phyloP scores from a whole-genome alignment of 2,113 vertebrate genomes.

The Egretta garzetta region DNA sequence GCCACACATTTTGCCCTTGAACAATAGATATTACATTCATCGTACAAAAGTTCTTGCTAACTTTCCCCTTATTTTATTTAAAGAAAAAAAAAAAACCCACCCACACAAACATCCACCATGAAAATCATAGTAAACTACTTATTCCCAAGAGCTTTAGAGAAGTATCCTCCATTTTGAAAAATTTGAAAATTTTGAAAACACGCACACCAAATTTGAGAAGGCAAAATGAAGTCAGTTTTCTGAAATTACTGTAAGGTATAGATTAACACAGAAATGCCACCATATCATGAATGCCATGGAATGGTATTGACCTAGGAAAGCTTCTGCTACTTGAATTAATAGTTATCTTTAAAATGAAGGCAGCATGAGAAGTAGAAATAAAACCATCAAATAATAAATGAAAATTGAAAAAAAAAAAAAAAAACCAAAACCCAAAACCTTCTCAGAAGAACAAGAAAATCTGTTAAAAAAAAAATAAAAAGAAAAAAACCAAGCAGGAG shows the following conservation, averaged over 20 bases:
- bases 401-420: not conserved
- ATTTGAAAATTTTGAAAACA: not conserved
- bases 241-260: not conserved
- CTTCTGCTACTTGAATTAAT: not conserved
- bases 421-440: not conserved
- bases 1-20: not conserved
- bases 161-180: not conserved
- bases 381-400: not conserved
- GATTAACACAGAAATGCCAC: not conserved
- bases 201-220: not conserved
- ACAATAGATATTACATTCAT: not conserved
- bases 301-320: not conserved
- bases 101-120: not conserved
- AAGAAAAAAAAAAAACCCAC: not conserved
- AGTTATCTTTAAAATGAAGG: not conserved
- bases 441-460: not conserved
- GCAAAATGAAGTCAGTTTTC: not conserved
- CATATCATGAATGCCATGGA: not conserved
- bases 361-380: not conserved
- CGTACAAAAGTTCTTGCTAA: not conserved
- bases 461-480: not conserved
- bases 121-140: not conserved
- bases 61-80: not conserved
- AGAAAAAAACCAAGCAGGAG: not conserved
- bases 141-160: not conserved